phyloP scores from a whole-genome alignment of 1,140 invertebrate species.

The Aphaenogaster floridana region DNA sequence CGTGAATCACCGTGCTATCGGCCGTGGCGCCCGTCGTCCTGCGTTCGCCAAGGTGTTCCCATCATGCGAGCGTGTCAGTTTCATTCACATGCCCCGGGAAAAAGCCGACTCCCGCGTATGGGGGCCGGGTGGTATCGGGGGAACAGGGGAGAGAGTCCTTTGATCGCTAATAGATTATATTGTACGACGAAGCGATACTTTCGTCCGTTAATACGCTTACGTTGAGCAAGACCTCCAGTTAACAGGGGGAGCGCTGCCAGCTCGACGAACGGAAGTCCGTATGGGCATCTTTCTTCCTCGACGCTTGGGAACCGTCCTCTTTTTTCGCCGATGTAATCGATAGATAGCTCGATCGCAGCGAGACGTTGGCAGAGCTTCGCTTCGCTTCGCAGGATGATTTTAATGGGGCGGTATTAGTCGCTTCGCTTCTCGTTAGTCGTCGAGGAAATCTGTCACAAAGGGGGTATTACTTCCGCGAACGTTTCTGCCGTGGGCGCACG shows the following conservation, averaged over 20 bases:
- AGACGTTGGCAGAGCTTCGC: neutral
- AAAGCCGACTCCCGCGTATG: constrained; percentile 23
- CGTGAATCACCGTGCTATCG: constrained; percentile 67
- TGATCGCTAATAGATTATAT: constrained; percentile 64
- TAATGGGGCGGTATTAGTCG: neutral
- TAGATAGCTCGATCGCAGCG: constrained; percentile 26
- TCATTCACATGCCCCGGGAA: constrained; percentile 62
- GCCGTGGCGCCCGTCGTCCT: constrained; percentile 52
- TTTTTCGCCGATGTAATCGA: constrained; percentile 5
- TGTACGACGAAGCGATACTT: constrained; percentile 35
- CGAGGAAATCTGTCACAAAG: constrained; percentile 46
- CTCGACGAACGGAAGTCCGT: constrained; percentile 15
- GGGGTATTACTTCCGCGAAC: constrained; percentile 31
- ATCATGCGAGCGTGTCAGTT: constrained; percentile 67
- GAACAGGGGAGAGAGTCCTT: neutral
- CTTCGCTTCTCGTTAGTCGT: constrained; percentile 29
- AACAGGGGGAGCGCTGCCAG: neutral
- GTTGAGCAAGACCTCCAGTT: neutral
- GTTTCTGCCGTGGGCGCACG: neutral
- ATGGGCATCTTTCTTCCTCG: neutral
- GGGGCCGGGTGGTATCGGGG: neutral
- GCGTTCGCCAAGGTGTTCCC: constrained; percentile 47
- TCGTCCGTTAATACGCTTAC: constrained; percentile 45
- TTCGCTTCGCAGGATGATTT: constrained; percentile 9
- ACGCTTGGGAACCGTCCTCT: neutral